Conservation (phyloP, 2,797 vertebrate genomes). For the Telmatherina bonti region DNA sequence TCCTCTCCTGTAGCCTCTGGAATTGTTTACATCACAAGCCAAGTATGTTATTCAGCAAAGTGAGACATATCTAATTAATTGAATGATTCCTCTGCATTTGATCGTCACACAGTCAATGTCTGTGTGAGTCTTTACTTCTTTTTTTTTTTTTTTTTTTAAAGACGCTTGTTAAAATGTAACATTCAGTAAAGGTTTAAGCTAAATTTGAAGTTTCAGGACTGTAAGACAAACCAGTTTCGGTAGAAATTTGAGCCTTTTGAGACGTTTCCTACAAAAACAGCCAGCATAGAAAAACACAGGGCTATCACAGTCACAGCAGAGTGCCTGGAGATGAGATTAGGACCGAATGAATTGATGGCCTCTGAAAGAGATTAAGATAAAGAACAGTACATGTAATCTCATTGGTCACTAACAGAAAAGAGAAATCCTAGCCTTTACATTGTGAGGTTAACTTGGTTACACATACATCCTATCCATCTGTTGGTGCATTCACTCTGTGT, state of each 20-base stretch:
- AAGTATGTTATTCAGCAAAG: slow-evolving; percentile 46
- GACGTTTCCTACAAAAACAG: slow-evolving; percentile 21
- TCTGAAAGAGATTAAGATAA: slow-evolving; percentile 81
- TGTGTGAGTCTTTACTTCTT: slow-evolving; percentile 39
- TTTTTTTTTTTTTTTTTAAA: slow-evolving; percentile 41
- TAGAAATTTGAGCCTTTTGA: slow-evolving; percentile 47
- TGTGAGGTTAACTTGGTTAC: slow-evolving; percentile 62
- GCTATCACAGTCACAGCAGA: slow-evolving; percentile 54
- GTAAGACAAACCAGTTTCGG: slow-evolving; percentile 39
- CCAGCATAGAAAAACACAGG: slow-evolving; percentile 50
- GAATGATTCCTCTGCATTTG: slow-evolving; percentile 52
- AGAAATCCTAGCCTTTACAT: slow-evolving; percentile 67
- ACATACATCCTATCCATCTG: slow-evolving; percentile 48
- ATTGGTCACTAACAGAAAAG: slow-evolving; percentile 77
- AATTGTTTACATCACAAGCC: slow-evolving; percentile 24
- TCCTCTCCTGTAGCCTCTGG: slow-evolving; percentile 13
- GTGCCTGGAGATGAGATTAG: slow-evolving; percentile 79
- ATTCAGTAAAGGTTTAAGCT: slow-evolving; percentile 25
- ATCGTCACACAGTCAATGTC: slow-evolving; percentile 46
- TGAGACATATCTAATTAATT: slow-evolving; percentile 47
- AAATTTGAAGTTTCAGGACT: slow-evolving; percentile 26
- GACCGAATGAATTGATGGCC: slow-evolving; percentile 74
- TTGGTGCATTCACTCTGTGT: slow-evolving; percentile 21
- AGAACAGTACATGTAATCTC: slow-evolving; percentile 77
- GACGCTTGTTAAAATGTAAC: slow-evolving; percentile 31